phyloP scores from a whole-genome alignment of 2,797 vertebrate genomes.

The Ptychadena robeensis region DNA sequence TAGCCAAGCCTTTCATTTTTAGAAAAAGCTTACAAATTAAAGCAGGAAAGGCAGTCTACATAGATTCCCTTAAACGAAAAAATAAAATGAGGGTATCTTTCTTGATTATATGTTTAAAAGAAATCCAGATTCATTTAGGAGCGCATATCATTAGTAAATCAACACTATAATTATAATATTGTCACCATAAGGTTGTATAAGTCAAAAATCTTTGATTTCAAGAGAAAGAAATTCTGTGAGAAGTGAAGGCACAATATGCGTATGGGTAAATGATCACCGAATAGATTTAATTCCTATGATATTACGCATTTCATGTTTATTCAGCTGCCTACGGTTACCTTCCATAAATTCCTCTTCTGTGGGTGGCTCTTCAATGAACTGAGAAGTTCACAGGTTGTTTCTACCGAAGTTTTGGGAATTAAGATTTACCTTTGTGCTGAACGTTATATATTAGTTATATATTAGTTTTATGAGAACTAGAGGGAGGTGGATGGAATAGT shows the following conservation, averaged over 20 bases:
- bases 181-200: not conserved
- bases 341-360: not conserved
- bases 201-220: not conserved
- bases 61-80: too few relatives aligned
- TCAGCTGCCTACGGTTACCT: not conserved
- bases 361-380: not conserved
- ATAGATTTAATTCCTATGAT: not conserved
- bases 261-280: not conserved
- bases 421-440: conserved; percentile 19
- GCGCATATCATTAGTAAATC: too few relatives aligned
- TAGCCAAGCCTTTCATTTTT: too few relatives aligned
- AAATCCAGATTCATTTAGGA: not conserved
- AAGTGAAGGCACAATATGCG: not conserved
- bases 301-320: not conserved
- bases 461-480: not conserved
- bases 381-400: conserved; percentile 26
- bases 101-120: not conserved
- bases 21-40: not conserved
- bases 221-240: not conserved
- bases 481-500: not conserved
- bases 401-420: conserved; percentile 19
- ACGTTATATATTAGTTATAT: conserved; percentile 10
- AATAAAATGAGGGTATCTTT: too few relatives aligned
- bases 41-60: not conserved
- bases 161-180: not conserved